Percentiles rank a stretch among this genome's conserved stretches.
Evolutionary conservation across 1,140 invertebrate genomes (phyloP).

Genomic region (Euglossa dilemma): DNA sequence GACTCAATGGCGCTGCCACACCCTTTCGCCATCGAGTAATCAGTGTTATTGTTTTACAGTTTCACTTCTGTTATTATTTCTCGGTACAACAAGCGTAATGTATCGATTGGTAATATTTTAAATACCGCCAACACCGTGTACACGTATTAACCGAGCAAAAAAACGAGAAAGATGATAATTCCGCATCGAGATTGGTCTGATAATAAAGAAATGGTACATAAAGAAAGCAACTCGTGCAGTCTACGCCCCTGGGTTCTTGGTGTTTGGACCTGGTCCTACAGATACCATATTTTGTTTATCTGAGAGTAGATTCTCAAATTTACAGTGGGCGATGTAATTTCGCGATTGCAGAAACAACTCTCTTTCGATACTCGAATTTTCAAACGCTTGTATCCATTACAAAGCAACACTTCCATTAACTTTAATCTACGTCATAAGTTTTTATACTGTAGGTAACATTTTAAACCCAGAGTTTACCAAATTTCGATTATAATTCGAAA

Average conservation of each 20-base stretch:
- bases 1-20: conserved; percentile 82
- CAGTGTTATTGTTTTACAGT: conserved; percentile 81
- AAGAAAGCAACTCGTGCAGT: conserved; percentile 18
- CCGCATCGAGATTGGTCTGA: not conserved
- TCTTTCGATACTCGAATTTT: not conserved
- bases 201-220: conserved; percentile 18
- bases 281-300: conserved; percentile 26
- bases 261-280: conserved; percentile 21
- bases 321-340: not conserved
- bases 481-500: too few species aligned
- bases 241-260: conserved; percentile 40
- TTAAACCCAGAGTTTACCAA: too few species aligned
- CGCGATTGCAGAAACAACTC: too few species aligned
- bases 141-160: not conserved
- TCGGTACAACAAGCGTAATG: conserved; percentile 48
- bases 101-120: conserved; percentile 55
- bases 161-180: not conserved
- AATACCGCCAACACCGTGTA: conserved; percentile 13
- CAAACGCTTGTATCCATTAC: not conserved
- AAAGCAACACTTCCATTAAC: not conserved
- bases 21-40: conserved; percentile 81
- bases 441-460: too few species aligned
- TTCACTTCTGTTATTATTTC: conserved; percentile 64
- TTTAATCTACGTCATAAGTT: not conserved
- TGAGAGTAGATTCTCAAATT: conserved; percentile 28